Conservation (phyloP, 1,140 invertebrate genomes). For the Tetragnatha versicolor region DNA sequence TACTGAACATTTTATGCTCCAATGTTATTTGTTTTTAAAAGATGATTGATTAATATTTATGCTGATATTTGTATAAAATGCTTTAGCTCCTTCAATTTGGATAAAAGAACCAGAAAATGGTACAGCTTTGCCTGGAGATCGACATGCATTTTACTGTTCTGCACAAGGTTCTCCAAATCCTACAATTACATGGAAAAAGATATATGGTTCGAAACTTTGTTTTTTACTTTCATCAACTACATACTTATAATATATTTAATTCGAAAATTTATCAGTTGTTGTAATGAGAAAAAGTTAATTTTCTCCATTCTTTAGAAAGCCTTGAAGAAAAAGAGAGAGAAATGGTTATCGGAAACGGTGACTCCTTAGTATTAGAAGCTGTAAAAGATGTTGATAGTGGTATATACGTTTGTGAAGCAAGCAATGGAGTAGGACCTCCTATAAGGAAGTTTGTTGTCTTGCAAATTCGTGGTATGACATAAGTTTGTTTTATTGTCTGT, state of each 20-base stretch:
- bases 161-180: slow-evolving; percentile 54
- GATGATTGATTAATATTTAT: no score
- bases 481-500: neutral
- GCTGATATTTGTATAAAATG: neutral
- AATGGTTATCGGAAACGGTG: neutral
- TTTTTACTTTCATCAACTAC: neutral
- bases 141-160: slow-evolving; percentile 57
- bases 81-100: slow-evolving; percentile 33
- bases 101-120: slow-evolving; percentile 2
- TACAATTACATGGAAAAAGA: slow-evolving; percentile 47
- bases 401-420: slow-evolving; percentile 66
- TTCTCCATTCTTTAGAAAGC: neutral
- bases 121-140: neutral
- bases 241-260: neutral
- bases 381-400: slow-evolving; percentile 53
- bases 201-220: neutral
- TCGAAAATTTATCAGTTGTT: neutral
- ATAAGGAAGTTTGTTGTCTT: slow-evolving; percentile 58
- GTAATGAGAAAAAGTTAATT: neutral
- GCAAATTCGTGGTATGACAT: slow-evolving; percentile 32
- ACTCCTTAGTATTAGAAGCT: neutral
- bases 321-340: neutral
- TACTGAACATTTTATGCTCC: no score
- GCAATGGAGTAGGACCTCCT: slow-evolving; percentile 64
- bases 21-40: no score